Conservation (phyloP, 2,797 vertebrate genomes). For the Microctenopoma stevenorrisi region DNA sequence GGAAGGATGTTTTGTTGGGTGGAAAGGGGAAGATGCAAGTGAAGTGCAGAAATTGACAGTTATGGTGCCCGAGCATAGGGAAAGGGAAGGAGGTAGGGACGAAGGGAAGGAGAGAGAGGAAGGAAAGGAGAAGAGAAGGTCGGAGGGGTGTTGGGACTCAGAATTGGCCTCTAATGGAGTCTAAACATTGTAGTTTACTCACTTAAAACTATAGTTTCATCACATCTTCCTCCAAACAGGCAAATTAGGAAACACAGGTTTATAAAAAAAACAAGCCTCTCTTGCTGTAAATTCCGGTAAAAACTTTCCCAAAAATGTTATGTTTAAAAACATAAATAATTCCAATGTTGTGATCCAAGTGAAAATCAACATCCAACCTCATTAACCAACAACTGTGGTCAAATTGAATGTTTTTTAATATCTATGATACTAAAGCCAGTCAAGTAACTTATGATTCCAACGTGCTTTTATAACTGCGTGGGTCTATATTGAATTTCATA, state of each 20-base stretch:
- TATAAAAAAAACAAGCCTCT: neutral
- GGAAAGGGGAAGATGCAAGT: slow-evolving; percentile 66
- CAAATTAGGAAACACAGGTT: slow-evolving; percentile 25
- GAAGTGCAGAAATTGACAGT: slow-evolving; percentile 80
- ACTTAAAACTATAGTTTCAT: slow-evolving; percentile 12
- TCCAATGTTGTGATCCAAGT: neutral
- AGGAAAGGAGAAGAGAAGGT: slow-evolving; percentile 62
- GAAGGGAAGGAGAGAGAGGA: slow-evolving; percentile 34
- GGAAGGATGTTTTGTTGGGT: slow-evolving; percentile 49
- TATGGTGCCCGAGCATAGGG: slow-evolving; percentile 88
- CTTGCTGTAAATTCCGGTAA: neutral
- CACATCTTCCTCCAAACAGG: slow-evolving; percentile 26
- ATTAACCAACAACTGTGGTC: neutral
- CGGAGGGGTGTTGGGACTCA: slow-evolving; percentile 75
- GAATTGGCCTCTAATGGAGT: slow-evolving; percentile 89
- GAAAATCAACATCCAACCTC: neutral
- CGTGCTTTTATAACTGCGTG: neutral
- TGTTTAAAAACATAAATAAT: too few species aligned
- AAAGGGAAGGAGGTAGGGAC: slow-evolving; percentile 54
- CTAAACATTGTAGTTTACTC: slow-evolving; percentile 41
- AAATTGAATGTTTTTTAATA: too few species aligned
- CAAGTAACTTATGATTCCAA: neutral
- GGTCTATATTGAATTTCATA: neutral
- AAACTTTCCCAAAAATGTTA: too few species aligned
- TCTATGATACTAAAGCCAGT: neutral